These are phyloP conservation scores for Mycteria americana DNA, from an alignment of 2,797 vertebrate genomes.

Conservation along the genomic window DNA sequence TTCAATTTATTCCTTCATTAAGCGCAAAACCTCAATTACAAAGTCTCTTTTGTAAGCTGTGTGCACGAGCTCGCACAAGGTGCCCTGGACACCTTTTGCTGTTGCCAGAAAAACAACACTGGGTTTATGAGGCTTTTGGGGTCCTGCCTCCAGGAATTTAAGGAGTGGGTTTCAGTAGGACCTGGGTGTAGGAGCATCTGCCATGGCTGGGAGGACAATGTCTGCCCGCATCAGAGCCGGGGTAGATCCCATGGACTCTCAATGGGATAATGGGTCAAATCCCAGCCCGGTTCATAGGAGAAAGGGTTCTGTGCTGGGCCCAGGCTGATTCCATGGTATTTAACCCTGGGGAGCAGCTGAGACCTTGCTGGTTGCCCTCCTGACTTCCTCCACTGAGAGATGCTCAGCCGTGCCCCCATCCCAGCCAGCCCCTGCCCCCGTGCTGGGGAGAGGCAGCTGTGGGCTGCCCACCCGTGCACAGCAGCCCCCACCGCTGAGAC, in stretches of 20 bases:
- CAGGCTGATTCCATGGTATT: not conserved
- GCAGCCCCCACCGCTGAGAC: not conserved
- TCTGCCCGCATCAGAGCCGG: not conserved
- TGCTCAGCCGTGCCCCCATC: not conserved
- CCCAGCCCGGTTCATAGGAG: not conserved
- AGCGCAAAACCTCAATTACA: slow-evolving; percentile 64
- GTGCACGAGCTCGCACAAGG: not conserved
- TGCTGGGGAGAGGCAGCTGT: not conserved
- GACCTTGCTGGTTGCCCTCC: not conserved
- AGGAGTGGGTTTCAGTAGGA: not conserved
- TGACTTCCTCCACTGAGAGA: not conserved
- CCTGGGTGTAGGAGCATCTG: not conserved
- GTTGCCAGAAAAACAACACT: not conserved
- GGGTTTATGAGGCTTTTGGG: not conserved
- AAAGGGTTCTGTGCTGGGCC: not conserved
- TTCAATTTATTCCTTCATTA: slow-evolving; percentile 70
- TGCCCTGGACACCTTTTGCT: slow-evolving; percentile 23
- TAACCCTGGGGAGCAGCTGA: not conserved
- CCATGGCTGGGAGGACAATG: not conserved
- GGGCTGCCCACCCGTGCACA: not conserved
- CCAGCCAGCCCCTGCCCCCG: not conserved
- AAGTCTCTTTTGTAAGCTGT: slow-evolving; percentile 37
- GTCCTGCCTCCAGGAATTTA: not conserved
- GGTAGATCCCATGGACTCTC: not conserved
- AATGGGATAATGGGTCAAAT: not conserved